Evolutionary conservation across 2,797 vertebrate species (phyloP), one percentile per base, ranked within the genome.

Genomic region (Aphelocoma californica): DNA sequence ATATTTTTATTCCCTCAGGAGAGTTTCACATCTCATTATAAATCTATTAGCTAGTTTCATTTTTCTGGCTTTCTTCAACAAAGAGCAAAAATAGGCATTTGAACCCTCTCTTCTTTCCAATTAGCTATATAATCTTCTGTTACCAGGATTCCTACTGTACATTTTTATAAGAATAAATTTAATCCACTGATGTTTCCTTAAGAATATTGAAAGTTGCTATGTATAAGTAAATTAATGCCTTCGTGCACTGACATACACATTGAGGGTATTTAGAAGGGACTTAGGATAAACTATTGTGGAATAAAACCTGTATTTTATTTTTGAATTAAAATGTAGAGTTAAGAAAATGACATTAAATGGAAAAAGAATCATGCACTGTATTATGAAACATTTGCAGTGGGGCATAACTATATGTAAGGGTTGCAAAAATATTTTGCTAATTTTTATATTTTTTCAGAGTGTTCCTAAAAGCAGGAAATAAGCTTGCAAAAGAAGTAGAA

Each of bases 1-100:
- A 75, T 95, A 57, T 62, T 96, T 93, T 91, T 85, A 81, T 92
- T 87, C 81, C 19, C 8, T 89, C 71, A 73, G 53, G 70, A 75
- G 51, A 44, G 8, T 85, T 94, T 91, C 44, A 75, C 53, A 48
- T 93, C 72, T 92, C 75, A 78, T 83, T 94, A 60, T 40, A 80
- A 71, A 83, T 78, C 44, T 74, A 44, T 83, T 50, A 89, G 84
- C 44, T 54, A 60, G 60, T 91, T 88, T 61, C 6, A 29, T 85
- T 95, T 95, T 86, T 91, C 84, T 86, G 64, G 50, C 57, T 86
- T 90, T 64, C 31, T 83, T 78, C 70, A 83, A 42, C 48, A 42
- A 88, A 36, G 44, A 86, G 65, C 36, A 83, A 79, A 95, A 81
- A 45, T 25, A 79, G n/a, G 51, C 51, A 40, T 78, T 87, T 61